These are phyloP conservation scores for Neolamprologus longior DNA, from an alignment of 2,113 vertebrate species.

Conservation along the genomic window DNA sequence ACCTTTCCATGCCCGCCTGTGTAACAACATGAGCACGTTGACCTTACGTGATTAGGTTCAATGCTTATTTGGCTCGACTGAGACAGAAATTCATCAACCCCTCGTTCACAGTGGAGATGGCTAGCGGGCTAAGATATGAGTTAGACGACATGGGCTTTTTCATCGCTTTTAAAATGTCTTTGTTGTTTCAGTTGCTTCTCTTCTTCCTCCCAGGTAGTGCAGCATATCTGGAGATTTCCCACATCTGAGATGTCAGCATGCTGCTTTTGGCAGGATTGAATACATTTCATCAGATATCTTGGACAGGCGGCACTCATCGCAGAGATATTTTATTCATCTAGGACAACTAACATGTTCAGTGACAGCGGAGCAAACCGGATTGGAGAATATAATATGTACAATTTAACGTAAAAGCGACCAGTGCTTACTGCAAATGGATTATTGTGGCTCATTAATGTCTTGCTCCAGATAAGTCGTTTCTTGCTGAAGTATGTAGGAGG, in stretches of 20 bases:
- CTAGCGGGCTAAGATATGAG: neutral
- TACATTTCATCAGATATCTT: neutral
- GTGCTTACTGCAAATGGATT: neutral
- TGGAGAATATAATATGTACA: neutral
- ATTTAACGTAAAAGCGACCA: neutral
- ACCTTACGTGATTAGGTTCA: neutral
- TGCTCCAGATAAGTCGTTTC: neutral
- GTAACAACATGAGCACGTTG: constrained; percentile 6
- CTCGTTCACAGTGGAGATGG: neutral
- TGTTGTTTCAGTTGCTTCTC: neutral
- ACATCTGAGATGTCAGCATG: neutral
- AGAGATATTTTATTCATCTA: neutral
- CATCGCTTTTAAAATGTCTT: neutral
- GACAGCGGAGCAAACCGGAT: neutral
- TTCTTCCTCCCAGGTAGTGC: neutral
- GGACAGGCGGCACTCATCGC: neutral
- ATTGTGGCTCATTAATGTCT: neutral
- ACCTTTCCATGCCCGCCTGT: neutral
- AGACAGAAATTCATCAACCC: neutral
- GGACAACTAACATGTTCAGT: neutral
- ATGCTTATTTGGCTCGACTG: neutral
- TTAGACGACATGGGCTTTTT: neutral
- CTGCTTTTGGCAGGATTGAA: neutral
- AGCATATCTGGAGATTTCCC: neutral
- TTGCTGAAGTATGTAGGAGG: neutral